phyloP scores from a whole-genome alignment of 2,113 vertebrate species.

The Neoarius graeffei region DNA sequence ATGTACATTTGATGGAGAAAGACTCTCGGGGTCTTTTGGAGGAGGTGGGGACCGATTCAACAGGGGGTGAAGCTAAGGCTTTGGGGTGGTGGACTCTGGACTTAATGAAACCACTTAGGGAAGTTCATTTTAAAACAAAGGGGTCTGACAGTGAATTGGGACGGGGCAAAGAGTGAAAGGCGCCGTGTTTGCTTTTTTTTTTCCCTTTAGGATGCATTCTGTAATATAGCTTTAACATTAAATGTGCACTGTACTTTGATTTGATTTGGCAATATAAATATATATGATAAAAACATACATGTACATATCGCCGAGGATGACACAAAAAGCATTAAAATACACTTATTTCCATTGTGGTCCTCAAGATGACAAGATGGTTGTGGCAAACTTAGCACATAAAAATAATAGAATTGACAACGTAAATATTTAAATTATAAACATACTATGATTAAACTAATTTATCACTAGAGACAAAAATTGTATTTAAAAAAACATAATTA shows the following conservation, averaged over 20 bases:
- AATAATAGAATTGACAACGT: too few relatives aligned
- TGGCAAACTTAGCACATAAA: too few relatives aligned
- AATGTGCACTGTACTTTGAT: conserved; percentile 2
- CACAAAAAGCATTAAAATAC: too few relatives aligned
- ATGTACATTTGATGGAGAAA: conserved; percentile 67
- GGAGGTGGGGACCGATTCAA: conserved; percentile 45
- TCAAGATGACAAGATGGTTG: too few relatives aligned
- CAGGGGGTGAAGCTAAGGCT: conserved; percentile 34
- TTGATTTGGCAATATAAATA: too few relatives aligned
- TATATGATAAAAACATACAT: too few relatives aligned
- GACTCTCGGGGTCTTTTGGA: conserved; percentile 43
- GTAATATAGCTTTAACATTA: conserved; percentile 11
- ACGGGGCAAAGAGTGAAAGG: conserved; percentile 36
- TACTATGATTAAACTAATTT: too few relatives aligned
- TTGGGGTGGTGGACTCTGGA: conserved; percentile 45
- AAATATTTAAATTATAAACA: too few relatives aligned
- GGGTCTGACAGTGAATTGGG: conserved; percentile 26
- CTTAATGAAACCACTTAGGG: conserved; percentile 54
- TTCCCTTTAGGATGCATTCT: not conserved
- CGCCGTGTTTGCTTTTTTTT: conserved; percentile 42
- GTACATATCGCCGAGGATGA: too few relatives aligned
- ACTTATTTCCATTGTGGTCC: too few relatives aligned
- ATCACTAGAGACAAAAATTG: too few relatives aligned
- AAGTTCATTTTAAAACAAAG: conserved; percentile 65
- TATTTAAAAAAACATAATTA: too few relatives aligned